Evolutionary conservation across 2,797 vertebrate genomes (phyloP).

Genomic region (Moxostoma hubbsi): DNA sequence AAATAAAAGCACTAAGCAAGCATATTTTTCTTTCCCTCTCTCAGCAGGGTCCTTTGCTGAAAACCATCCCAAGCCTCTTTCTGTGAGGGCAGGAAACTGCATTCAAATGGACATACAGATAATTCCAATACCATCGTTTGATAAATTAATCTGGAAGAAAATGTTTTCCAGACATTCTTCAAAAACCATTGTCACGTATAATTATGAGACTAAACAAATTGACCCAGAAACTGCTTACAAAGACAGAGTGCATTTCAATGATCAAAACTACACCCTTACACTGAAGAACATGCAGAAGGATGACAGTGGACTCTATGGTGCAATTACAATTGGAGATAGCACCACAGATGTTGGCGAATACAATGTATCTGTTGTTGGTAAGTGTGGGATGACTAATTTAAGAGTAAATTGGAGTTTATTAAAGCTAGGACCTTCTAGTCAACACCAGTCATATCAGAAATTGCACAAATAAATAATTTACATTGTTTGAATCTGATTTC

Average conservation of each 20-base stretch:
- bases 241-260: not conserved
- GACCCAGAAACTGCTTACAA: fast-evolving
- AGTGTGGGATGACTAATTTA: not conserved
- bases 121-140: fast-evolving
- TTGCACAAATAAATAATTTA: too few species aligned
- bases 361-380: slow-evolving; percentile 55
- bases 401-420: too few species aligned
- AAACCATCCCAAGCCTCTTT: not conserved
- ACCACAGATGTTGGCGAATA: fast-evolving
- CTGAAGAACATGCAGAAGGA: slow-evolving; percentile 48
- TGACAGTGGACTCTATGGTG: slow-evolving; percentile 39
- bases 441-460: too few species aligned
- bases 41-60: not conserved
- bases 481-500: too few species aligned
- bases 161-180: too few species aligned
- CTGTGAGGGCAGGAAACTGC: slow-evolving; percentile 35
- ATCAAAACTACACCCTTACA: slow-evolving; percentile 25
- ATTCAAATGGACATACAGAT: slow-evolving; percentile 19
- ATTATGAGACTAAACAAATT: fast-evolving
- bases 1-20: too few species aligned
- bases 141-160: not conserved
- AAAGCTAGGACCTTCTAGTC: too few species aligned
- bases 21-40: not conserved
- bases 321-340: fast-evolving
- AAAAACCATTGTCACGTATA: not conserved